Percentiles rank a stretch among this genome's conserved stretches.
phyloP scores from a whole-genome alignment of 2,797 vertebrate species.

The Lagothrix lagotricha region DNA sequence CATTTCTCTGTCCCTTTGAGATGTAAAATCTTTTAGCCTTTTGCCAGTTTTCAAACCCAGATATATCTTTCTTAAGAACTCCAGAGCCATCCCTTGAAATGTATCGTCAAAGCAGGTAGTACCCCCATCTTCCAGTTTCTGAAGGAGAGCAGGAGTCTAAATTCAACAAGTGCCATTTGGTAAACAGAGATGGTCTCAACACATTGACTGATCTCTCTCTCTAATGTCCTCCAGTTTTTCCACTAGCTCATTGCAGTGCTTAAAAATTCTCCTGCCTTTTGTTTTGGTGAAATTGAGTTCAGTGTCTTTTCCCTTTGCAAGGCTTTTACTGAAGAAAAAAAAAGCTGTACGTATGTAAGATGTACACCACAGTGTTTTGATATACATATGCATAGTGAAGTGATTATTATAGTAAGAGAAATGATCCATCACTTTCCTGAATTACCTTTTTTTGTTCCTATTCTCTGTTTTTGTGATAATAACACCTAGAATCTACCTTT shows the following conservation, averaged over 20 bases:
- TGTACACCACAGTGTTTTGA: neutral
- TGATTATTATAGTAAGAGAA: neutral
- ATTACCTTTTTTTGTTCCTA: neutral
- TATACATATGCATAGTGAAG: neutral
- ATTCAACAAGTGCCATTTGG: neutral
- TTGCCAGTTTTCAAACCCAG: neutral
- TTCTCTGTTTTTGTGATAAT: neutral
- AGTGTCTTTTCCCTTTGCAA: neutral
- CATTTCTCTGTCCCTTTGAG: neutral
- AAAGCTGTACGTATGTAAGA: neutral
- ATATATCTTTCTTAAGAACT: neutral
- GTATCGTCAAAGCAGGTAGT: neutral
- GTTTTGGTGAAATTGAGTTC: neutral
- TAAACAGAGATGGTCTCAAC: neutral
- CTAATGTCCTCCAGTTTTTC: neutral
- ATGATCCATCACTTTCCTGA: neutral
- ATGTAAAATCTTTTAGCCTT: neutral
- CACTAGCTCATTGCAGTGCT: neutral
- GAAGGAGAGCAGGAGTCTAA: neutral
- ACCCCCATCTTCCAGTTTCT: neutral
- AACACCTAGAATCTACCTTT: neutral
- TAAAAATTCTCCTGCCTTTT: neutral
- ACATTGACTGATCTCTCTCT: neutral
- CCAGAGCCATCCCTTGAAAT: neutral
- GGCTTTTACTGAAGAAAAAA: neutral